Evolutionary conservation across 1,140 invertebrate species (phyloP).

Genomic region (Heliconius congener): DNA sequence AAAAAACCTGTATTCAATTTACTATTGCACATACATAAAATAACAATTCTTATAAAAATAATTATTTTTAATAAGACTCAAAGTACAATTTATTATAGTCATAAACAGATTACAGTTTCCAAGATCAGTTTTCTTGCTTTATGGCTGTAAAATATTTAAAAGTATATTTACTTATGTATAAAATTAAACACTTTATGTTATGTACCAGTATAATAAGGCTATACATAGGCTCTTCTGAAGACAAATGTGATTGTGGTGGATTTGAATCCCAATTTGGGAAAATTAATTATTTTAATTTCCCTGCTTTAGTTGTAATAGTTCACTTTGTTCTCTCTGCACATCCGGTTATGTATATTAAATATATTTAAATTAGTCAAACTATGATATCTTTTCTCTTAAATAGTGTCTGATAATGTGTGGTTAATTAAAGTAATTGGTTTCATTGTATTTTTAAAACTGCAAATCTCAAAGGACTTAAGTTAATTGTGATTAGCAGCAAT

Average conservation of each 20-base stretch:
- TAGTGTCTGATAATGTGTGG: not conserved
- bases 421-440: constrained; percentile 5
- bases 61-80: not conserved
- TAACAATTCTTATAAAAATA: too few relatives aligned
- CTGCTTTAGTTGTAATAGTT: too few relatives aligned
- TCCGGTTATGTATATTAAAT: too few relatives aligned
- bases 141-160: not conserved
- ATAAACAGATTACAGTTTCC: not conserved
- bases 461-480: constrained; percentile 40
- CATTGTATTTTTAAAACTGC: constrained; percentile 12
- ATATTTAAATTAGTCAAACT: not conserved
- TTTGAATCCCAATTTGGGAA: too few relatives aligned
- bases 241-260: too few relatives aligned
- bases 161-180: not conserved
- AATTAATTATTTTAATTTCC: too few relatives aligned
- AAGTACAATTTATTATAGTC: not conserved
- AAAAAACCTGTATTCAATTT: too few relatives aligned
- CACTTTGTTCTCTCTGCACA: too few relatives aligned
- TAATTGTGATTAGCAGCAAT: constrained; percentile 46
- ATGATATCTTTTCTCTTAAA: not conserved
- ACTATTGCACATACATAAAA: not conserved
- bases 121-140: not conserved
- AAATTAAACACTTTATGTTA: too few relatives aligned
- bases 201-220: too few relatives aligned
- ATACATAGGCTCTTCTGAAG: too few relatives aligned